Evolutionary conservation across 2,113 vertebrate species (phyloP), one percentile per base, ranked within the genome.

Genomic region (Catharus fuscescens): DNA sequence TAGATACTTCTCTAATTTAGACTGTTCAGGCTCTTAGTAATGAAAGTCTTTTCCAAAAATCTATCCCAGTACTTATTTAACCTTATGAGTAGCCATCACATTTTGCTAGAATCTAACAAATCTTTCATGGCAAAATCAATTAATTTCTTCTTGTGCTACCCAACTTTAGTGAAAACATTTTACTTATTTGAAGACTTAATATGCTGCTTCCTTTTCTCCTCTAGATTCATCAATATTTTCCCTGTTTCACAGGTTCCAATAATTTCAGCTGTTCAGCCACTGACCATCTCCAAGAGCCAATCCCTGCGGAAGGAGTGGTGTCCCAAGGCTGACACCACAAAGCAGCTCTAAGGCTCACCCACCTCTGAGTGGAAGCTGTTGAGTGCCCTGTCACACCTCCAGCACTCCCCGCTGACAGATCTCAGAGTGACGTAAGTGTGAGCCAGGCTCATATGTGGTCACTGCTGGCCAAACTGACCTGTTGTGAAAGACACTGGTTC

Each of bases 401-500:
- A 66, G 44, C 24, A 34, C 16, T 31, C 12, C 14, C 25, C 56
- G 3, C 4, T 9, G 64, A 9, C 29, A 36, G 29, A 45, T 13
- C 42, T 54, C 40, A 77, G 20, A 0, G n/a, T 6, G 32, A 25
- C 4, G 3, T 14, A 1, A 8, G n/a, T 18, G 25, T 36, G 29
- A 93, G 14, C 21, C 31, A 54, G 50, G 9, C 7, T 77, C 18
- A 5, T 6, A 14, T 31, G 11, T 3, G 20, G 34, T 19, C 36
- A 17, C 10, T 24, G 36, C 20, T 2, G 6, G 24, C 21, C n/a
- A 66, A 62, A 40, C 4, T 4, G 34, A 57, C 26, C 36, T 32
- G 52, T 17, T 48, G 32, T 0, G 0, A 73, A n/a, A 44, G 28
- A 28, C 1, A 1, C 9, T 0, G 5, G 25, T 18, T 50, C 32